Evolutionary conservation across 2,797 vertebrate genomes (phyloP), one percentile per base, ranked within the genome.

Genomic region (Adrianichthys oophorus): DNA sequence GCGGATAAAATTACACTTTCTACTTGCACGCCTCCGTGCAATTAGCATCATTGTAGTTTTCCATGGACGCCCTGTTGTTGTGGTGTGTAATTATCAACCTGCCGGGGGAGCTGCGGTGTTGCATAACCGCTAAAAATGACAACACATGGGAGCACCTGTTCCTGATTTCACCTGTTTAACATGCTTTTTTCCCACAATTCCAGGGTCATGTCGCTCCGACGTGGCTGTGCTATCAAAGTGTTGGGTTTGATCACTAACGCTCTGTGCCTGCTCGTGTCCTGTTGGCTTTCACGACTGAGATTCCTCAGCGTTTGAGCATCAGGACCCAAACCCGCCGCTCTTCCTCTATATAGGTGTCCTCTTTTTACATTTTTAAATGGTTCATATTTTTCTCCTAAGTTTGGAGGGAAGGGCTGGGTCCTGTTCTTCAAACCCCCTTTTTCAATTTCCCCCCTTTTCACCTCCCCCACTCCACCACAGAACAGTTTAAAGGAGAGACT

Each of bases 361-460:
- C 61, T 65, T 83, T 77, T 82, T 77, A 75, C 68, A 70, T 70
- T 72, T 62, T 58, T n/a, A 13, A 2, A 59, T 48, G 53, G 50
- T 69, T 75, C 77, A 60, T 70, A 40, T 5, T 48, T 43, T 60
- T 7, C 5, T 85, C 48, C 32, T 60, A 41, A 40, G 58, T 41
- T 56, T 56, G 48, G 50, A 68, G 47, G 48, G 42, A 56, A 62
- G 62, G 61, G 52, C 63, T 73, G 73, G 79, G 76, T 90, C 68
- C 87, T 89, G 84, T 84, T 89, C 85, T 83, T 89, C 80, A 82
- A 89, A 81, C 78, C 72, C 40, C 62, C 69, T 53, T 59, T 62
- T 68, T 65, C 58, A 60, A 67, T 55, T 72, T 79, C 67, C 26
- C 52, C 50, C 46, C 44, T 58, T 51, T 55, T 21, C 47, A 56